Evolutionary conservation across 2,797 vertebrate species (phyloP), one percentile per base, ranked within the genome.

Genomic region (Sorex maritimensis): DNA sequence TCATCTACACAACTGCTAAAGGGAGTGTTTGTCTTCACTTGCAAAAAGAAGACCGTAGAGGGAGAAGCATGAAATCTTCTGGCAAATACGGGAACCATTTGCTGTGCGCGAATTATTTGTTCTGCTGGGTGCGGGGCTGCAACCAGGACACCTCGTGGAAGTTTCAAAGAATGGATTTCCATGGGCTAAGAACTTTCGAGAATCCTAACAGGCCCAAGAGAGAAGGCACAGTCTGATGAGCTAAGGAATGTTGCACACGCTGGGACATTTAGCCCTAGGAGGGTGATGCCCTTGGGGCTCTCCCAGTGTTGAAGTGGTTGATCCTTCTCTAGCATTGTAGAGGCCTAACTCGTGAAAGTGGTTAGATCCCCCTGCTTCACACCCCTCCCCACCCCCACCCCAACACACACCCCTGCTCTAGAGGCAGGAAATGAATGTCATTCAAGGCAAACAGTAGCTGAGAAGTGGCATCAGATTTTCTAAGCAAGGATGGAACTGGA

Each of bases 401-500:
- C 21, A 23, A 19, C 58, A 14, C 4, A 12, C 13, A 19, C 17
- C 21, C 21, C 19, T 6, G 6, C 21, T 61, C 58, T 4, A 21
- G 49, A 21, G 58, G 17, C 17, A 61, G 19, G 17, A 90, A 92
- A 90, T n/a, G n/a, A 92, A 90, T n/a, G n/a, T 67, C 19, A 38
- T 74, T 65, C 58, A 88, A 26, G 7, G 15, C 6, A 44, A 72
- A 86, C 24, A 41, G 10, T 11, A 49, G 12, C 24, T 46, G 65
- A 90, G 52, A 86, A 52, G 21, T 61, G 63, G 75, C 67, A 52
- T 28, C 61, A 85, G 81, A 13, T 44, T 69, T 71, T 86, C 87
- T 49, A 38, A 84, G 52, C 5, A 21, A 21, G 4, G 61, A 87
- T 0, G 17, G 69, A 61, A 46, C 3, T 1, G 12, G 89, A 55